Percentiles rank a stretch among this genome's conserved stretches.
Conservation (phyloP, 2,888 invertebrate species). For the Aporophyla lueneburgensis region DNA sequence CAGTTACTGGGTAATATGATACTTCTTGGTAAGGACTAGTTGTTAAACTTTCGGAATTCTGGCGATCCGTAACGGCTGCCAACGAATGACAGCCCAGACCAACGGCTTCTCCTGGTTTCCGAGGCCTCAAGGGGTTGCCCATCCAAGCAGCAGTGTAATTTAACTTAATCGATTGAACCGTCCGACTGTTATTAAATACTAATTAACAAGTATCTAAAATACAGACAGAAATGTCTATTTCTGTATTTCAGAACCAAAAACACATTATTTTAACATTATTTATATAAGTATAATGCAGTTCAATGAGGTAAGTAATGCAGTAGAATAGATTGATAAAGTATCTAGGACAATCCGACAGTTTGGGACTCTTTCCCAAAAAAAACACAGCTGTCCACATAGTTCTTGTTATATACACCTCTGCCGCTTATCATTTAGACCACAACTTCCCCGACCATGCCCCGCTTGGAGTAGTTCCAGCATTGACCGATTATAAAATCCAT, state of each 20-base stretch:
- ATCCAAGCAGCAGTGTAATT: no score
- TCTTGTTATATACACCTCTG: conserved; percentile 9
- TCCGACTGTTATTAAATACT: not conserved
- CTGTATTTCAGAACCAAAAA: no score
- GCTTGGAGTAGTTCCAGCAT: conserved; percentile 82
- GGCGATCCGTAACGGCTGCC: no score
- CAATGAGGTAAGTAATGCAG: not conserved
- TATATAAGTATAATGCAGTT: not conserved
- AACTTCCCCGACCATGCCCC: conserved; percentile 48
- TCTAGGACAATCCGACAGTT: not conserved
- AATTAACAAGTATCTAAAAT: not conserved
- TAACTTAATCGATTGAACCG: no score
- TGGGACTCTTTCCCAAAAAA: not conserved
- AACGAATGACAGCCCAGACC: no score
- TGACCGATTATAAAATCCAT: conserved; percentile 87
- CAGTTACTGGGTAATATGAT: no score
- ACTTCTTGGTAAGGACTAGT: no score
- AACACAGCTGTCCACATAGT: not conserved
- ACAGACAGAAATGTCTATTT: not conserved
- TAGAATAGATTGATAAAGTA: not conserved
- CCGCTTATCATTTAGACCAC: conserved; percentile 46
- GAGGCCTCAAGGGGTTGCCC: no score
- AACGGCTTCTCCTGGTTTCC: no score
- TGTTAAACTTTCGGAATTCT: no score
- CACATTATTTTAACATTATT: not conserved